Conservation (phyloP, 2,888 invertebrate species). For the Lapara coniferarum region DNA sequence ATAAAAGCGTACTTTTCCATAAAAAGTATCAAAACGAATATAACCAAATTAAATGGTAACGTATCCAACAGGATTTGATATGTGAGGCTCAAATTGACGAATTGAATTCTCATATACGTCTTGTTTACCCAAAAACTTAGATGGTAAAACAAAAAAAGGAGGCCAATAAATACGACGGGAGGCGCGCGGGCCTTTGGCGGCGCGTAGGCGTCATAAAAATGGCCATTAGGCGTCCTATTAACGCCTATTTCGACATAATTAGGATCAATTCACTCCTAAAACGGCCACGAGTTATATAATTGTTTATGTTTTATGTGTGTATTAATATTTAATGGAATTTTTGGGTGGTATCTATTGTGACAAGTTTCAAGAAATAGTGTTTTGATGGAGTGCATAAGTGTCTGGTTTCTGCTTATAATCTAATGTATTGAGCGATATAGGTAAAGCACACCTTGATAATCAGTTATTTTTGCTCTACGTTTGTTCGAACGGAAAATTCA, state of each 20-base stretch:
- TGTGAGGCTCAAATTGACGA: constrained; percentile 30
- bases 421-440: too few species aligned
- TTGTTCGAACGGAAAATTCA: too few species aligned
- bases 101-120: constrained; percentile 40
- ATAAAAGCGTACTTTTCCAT: constrained; percentile 17
- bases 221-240: constrained; percentile 80
- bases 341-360: constrained; percentile 27
- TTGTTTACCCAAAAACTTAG: constrained; percentile 79
- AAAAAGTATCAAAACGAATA: constrained; percentile 20
- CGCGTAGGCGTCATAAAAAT: constrained; percentile 68
- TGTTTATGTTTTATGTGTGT: constrained; percentile 69
- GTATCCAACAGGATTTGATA: constrained; percentile 40
- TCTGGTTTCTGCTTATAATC: neutral
- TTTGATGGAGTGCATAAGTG: neutral
- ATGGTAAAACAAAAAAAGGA: constrained; percentile 62
- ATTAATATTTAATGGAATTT: constrained; percentile 50
- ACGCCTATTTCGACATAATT: constrained; percentile 83
- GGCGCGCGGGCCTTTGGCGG: constrained; percentile 71
- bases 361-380: neutral
- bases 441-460: too few species aligned
- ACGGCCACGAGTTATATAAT: constrained; percentile 65
- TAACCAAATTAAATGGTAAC: constrained; percentile 29
- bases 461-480: too few species aligned
- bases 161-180: constrained; percentile 73
- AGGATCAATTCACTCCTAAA: constrained; percentile 73